Evolutionary conservation across 2,113 vertebrate species (phyloP), one percentile per base, ranked within the genome.

Genomic region (Hassar affinis): DNA sequence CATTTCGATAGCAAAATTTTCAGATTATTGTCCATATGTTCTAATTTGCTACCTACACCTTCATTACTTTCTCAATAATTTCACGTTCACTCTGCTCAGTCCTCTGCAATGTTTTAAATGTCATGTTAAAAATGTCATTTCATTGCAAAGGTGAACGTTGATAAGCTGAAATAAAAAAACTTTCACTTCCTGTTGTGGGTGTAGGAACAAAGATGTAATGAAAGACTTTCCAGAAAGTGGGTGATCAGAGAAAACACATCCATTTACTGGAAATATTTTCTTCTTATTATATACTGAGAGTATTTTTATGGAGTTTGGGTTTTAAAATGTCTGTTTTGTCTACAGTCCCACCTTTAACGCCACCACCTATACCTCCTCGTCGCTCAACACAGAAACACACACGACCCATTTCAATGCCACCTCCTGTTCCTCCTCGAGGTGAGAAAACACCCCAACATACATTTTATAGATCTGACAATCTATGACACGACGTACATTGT

Each of bases 331-430:
- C 15, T 66, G 51, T 49, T 77, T 74, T 72, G 9, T 56, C 33
- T 76, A 52, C 83, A 90, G 89, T 38, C 22, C 17, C 59, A 10
- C 62, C 69, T 3, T 22, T 86, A 62, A 72, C 10, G 61, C 90
- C 91, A 66, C 93, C 93, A 1, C 93, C 92, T 1, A 79, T 92
- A 56, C 93, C 92, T n/a, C 92, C 93, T 38, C 91, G 91, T 5
- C 87, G 69, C 4, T 15, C 49, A 42, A 38, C 78, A 22, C 51
- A 68, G 42, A 93, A 87, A 51, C 80, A 83, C 14, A 78, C 86
- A 35, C 81, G 83, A 0, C 87, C 89, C 1, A 54, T 76, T 0
- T 89, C 91, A 18, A 20, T 79, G 79, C 27, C 85, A 33, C 89
- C 90, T 30, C 62, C 79, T 18, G 10, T 91, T 30, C 90, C 88